Percentiles rank a stretch among this genome's conserved stretches.
Evolutionary conservation across 2,888 invertebrate genomes (phyloP).

Genomic region (Shargacucullia verbasci): DNA sequence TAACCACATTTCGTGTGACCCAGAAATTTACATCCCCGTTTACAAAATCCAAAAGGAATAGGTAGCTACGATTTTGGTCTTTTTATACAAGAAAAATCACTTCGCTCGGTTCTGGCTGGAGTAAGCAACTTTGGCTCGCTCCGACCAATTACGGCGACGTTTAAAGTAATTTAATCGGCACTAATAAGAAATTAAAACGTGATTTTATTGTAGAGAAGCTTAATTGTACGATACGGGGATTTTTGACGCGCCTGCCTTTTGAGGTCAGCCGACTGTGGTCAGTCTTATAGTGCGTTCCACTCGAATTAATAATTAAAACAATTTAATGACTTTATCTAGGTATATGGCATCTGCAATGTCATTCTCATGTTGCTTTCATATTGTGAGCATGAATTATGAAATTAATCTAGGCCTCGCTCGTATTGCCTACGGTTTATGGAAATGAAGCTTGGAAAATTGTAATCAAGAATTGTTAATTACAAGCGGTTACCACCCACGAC

Average conservation of each 20-base stretch:
- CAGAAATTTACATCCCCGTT: constrained; percentile 57
- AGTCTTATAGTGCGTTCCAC: constrained; percentile 52
- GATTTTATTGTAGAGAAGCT: constrained; percentile 81
- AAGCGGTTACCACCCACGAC: constrained; percentile 71
- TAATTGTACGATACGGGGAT: constrained; percentile 72
- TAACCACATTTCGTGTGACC: constrained; percentile 63
- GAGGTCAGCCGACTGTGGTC: constrained; percentile 62
- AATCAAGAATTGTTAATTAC: constrained; percentile 75
- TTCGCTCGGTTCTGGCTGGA: constrained; percentile 39
- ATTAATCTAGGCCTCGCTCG: constrained; percentile 72
- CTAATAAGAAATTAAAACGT: constrained; percentile 79
- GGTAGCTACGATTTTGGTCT: constrained; percentile 18
- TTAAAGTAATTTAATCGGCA: constrained; percentile 77
- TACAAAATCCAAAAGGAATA: constrained; percentile 45
- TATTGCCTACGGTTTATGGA: constrained; percentile 76
- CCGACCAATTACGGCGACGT: constrained; percentile 75
- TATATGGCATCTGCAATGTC: constrained; percentile 55
- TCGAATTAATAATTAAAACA: constrained; percentile 67
- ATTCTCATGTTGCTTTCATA: constrained; percentile 49
- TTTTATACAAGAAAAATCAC: constrained; percentile 47
- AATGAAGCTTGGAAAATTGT: constrained; percentile 70
- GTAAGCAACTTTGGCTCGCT: constrained; percentile 48
- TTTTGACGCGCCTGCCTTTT: constrained; percentile 74
- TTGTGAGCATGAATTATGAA: constrained; percentile 69
- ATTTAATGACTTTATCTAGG: constrained; percentile 76